These are phyloP conservation scores for Prolemur simus DNA, from an alignment of 2,113 vertebrate species.

Conservation along the genomic window DNA sequence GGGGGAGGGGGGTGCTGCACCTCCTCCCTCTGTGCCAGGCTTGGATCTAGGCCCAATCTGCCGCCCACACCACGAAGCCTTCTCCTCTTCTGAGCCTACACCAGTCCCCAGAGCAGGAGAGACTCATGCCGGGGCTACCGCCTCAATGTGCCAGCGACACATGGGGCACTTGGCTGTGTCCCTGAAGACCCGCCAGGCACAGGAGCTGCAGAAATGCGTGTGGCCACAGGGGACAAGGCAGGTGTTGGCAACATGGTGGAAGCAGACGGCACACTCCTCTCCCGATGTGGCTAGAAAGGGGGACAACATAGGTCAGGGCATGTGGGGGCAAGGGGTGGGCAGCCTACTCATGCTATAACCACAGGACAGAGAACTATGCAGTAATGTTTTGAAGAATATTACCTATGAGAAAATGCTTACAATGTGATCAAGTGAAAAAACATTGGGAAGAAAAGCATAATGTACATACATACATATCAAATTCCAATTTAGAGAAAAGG, in stretches of 20 bases:
- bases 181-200: conserved; percentile 57
- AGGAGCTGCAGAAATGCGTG: conserved; percentile 65
- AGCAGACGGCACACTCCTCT: conserved; percentile 67
- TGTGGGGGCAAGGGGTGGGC: background rate
- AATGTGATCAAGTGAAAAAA: background rate
- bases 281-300: background rate
- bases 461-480: background rate
- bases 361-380: background rate
- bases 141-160: conserved; percentile 58
- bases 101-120: background rate
- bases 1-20: too few relatives aligned
- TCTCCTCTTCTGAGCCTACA: background rate
- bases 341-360: background rate
- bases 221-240: conserved; percentile 71
- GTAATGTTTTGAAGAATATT: fast-evolving
- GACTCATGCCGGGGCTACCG: fast-evolving
- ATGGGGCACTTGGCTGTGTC: conserved; percentile 61
- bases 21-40: background rate
- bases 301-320: background rate
- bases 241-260: background rate
- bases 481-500: background rate
- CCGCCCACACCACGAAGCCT: fast-evolving
- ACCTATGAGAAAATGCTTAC: background rate
- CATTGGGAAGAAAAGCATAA: background rate
- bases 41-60: background rate